Base-by-base conservation (phyloP, 2,888 invertebrate genomes). In the Eurois occulta region DNA sequence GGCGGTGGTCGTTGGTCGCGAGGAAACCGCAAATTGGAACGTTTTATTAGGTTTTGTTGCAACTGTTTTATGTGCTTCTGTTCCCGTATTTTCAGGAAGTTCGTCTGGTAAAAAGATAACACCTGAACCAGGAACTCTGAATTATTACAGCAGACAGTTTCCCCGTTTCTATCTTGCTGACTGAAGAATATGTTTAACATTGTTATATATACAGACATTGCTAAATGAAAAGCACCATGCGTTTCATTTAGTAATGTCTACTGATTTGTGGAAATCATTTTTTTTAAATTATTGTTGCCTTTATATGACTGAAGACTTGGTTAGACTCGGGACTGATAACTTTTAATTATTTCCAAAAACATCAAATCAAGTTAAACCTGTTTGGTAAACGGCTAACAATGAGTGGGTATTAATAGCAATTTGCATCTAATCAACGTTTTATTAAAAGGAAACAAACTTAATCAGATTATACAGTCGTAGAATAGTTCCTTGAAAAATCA, bases 21-120 rank as follows among this genome's bases (percentile, higher is more conserved):
- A 43, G 72, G 24, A 60, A 41, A 77, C 86, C 84, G 72, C 84
- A 73, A 84, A 84, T 84, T 84, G 83, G 74, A 77, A 77, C 69
- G 72, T 48, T 85, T 84, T 84, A 65, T 85, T 84, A 75, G 77
- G 66, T 86, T 85, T 82, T 77, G 83, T 82, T 84, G 82, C 72
- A 72, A 75, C 72, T 77, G 83, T 84, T 85, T 78, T 82, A 82
- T 81, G 70, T 64, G 58, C 62, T 67, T 24, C 72, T 35, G 76
- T 55, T n/a, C n/a, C 38, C 58, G 64, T 85, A 72, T 58, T 69
- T 68, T 43, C n/a, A 18, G 38, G 67, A 79, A 79, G 69, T 79
- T 84, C 3, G 70, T 70, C 48, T 35, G 60, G 35, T 41, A 58
- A 35, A 77, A 76, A 80, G 16, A 69, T 58, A 80, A 65, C 82